Conservation (phyloP, 2,888 invertebrate species). For the Dysmachus trigonus region DNA sequence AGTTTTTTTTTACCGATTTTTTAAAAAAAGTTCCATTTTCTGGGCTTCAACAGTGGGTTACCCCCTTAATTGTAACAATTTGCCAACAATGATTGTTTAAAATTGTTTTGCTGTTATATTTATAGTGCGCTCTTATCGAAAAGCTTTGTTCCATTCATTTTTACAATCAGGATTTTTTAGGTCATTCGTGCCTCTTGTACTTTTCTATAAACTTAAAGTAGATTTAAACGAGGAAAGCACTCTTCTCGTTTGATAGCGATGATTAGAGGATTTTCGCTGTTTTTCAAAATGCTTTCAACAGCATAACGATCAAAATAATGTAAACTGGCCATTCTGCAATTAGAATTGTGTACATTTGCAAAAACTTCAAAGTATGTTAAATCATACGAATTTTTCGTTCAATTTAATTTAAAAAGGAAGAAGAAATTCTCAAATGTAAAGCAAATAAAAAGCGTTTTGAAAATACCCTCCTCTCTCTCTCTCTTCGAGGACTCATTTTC, state of each 20-base stretch:
- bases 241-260: neutral
- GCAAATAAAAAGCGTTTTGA: neutral
- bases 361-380: neutral
- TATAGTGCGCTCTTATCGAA: too few species aligned
- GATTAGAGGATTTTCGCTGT: neutral
- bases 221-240: neutral
- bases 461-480: neutral
- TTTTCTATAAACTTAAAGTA: too few species aligned
- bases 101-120: too few species aligned
- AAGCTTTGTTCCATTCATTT: too few species aligned
- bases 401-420: neutral
- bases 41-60: too few species aligned
- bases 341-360: neutral
- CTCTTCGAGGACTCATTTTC: neutral
- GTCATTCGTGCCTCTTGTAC: too few species aligned
- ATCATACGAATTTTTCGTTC: neutral
- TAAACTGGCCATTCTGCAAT: neutral
- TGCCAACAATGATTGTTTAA: too few species aligned
- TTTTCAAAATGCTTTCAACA: neutral
- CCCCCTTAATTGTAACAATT: too few species aligned
- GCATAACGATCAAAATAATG: neutral
- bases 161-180: too few species aligned
- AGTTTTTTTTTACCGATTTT: too few species aligned
- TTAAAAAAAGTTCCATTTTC: too few species aligned
- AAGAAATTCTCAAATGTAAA: neutral